Conservation (phyloP, 1,140 invertebrate species). For the Tetranychus cinnabarinus region DNA sequence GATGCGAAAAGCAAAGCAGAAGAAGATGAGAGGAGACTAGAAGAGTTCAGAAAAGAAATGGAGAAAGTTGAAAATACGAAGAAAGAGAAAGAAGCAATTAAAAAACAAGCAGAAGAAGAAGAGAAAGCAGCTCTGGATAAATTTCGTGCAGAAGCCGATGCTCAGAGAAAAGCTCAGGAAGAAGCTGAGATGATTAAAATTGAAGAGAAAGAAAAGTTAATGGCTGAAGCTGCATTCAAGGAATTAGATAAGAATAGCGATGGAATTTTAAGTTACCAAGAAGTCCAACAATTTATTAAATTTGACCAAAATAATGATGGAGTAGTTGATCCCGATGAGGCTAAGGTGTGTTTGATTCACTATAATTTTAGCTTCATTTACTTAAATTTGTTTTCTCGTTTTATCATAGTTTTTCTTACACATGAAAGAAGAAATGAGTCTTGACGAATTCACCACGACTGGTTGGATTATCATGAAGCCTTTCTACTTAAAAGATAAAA, state of each 20-base stretch:
- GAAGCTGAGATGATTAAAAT: slow-evolving; percentile 14
- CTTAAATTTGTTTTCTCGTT: neutral
- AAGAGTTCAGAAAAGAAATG: slow-evolving; percentile 41
- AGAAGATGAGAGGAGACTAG: slow-evolving; percentile 31
- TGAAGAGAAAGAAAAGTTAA: slow-evolving; percentile 20
- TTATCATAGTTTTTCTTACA: slow-evolving; percentile 38
- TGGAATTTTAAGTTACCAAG: slow-evolving; percentile 40
- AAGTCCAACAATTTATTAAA: slow-evolving; percentile 44
- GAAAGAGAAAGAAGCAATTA: slow-evolving; percentile 35
- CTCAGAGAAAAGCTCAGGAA: slow-evolving; percentile 15
- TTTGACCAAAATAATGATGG: slow-evolving; percentile 79
- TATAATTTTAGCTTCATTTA: neutral
- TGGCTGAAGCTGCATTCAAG: slow-evolving; percentile 43
- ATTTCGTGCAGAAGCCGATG: slow-evolving; percentile 13
- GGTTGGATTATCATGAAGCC: slow-evolving; percentile 55
- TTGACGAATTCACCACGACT: slow-evolving; percentile 37
- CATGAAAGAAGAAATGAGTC: slow-evolving; percentile 37
- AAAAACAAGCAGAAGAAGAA: slow-evolving; percentile 9
- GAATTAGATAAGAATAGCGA: slow-evolving; percentile 51
- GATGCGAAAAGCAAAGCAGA: slow-evolving; percentile 33
- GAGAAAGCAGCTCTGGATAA: slow-evolving; percentile 11
- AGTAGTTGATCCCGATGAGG: slow-evolving; percentile 56
- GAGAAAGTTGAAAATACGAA: slow-evolving; percentile 42
- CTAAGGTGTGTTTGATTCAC: slow-evolving; percentile 25
- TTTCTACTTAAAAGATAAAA: slow-evolving; percentile 31